Conservation (phyloP, 37 sponge, comb jelly and placozoan genomes). For the Aphrocallistes beatrix region DNA sequence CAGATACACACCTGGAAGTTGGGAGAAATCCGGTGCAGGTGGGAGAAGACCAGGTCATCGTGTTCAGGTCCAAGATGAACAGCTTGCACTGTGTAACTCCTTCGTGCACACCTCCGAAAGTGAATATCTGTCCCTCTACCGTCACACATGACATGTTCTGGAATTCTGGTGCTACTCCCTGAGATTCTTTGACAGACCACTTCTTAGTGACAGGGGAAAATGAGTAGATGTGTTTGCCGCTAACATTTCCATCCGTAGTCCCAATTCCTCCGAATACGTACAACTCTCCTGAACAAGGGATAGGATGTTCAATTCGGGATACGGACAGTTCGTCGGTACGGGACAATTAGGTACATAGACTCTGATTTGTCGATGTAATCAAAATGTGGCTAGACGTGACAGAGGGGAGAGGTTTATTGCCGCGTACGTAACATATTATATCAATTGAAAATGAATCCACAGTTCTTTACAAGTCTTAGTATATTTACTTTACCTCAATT, state of each 20-base stretch:
- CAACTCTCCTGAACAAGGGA: no score
- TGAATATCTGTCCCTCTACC: not conserved
- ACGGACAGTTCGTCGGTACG: no score
- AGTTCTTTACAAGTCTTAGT: no score
- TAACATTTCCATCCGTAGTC: not conserved
- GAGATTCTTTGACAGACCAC: not conserved
- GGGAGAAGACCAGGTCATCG: not conserved
- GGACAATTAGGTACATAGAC: no score
- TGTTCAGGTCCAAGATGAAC: not conserved
- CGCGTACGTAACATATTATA: no score
- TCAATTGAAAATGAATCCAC: no score
- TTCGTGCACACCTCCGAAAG: not conserved
- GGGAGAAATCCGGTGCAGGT: not conserved
- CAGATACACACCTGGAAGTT: not conserved
- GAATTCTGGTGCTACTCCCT: not conserved
- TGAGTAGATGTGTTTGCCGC: not conserved
- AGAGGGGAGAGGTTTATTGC: no score
- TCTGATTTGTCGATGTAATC: no score
- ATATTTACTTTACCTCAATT: no score
- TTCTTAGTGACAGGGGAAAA: not conserved
- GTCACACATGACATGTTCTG: not conserved
- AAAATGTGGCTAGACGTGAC: no score
- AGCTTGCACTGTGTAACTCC: not conserved
- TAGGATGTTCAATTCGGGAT: no score
- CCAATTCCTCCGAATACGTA: conserved; percentile 12